Percentiles rank a stretch among this genome's conserved stretches.
Evolutionary conservation across 2,113 vertebrate genomes (phyloP).

Genomic region (Scatophagus argus): DNA sequence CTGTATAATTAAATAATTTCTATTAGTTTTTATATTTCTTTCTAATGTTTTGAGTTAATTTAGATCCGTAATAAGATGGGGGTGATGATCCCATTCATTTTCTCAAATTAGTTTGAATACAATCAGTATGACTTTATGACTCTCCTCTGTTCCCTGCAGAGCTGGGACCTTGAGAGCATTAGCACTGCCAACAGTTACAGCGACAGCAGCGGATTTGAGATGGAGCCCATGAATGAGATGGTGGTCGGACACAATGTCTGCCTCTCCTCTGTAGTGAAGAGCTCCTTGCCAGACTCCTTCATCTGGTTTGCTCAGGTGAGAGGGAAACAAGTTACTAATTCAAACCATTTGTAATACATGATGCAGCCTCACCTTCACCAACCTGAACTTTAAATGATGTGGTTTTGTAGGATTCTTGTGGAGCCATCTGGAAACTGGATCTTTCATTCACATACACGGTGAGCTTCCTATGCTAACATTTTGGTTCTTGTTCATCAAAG

Average conservation of each 20-base stretch:
- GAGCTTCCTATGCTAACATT: conserved; percentile 59
- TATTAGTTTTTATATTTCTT: no score
- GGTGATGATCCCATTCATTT: background rate
- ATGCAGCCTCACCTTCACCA: background rate
- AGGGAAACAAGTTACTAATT: conserved; percentile 1
- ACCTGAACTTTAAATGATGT: background rate
- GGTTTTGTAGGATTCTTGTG: conserved; percentile 88
- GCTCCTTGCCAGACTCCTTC: conserved; percentile 77
- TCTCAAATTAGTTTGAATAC: background rate
- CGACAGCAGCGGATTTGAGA: conserved; percentile 85
- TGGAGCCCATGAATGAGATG: conserved; percentile 93
- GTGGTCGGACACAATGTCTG: conserved; percentile 87
- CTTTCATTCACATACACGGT: conserved; percentile 93
- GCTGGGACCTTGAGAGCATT: conserved; percentile 93
- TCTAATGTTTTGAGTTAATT: no score
- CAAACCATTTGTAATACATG: background rate
- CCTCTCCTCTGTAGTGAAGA: conserved; percentile 89
- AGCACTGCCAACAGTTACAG: conserved; percentile 85
- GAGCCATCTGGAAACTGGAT: conserved; percentile 96
- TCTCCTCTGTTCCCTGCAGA: conserved; percentile 72
- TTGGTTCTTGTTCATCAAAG: background rate
- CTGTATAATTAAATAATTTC: no score
- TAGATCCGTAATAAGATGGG: no score
- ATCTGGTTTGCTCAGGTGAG: conserved; percentile 95
- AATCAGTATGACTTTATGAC: background rate